Evolutionary conservation across 2,797 vertebrate species (phyloP).

Genomic region (Hippocampus kuda): DNA sequence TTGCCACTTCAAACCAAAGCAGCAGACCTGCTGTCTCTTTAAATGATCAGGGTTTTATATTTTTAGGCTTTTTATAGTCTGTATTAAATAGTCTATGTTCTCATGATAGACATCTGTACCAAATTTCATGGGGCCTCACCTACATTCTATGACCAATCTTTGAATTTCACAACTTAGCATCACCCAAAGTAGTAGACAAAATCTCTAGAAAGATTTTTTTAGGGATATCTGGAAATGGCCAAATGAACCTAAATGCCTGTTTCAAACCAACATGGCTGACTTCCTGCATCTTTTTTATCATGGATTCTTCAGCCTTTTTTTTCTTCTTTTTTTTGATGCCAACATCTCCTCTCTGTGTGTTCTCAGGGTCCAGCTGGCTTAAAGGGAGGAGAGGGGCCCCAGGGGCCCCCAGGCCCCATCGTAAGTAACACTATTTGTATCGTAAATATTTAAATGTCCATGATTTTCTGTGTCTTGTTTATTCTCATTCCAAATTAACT

Average conservation of each 20-base stretch:
- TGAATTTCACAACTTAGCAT: background rate
- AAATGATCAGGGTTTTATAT: background rate
- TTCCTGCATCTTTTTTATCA: conserved; percentile 11
- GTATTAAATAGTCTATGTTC: no score
- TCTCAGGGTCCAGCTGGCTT: conserved; percentile 85
- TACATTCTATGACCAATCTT: no score
- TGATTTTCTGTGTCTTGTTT: background rate
- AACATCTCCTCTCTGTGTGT: conserved; percentile 38
- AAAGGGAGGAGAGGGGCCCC: conserved; percentile 97
- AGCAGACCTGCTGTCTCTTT: background rate
- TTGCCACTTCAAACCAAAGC: background rate
- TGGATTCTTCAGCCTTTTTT: background rate
- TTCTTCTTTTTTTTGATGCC: conserved; percentile 29
- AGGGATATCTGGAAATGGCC: background rate
- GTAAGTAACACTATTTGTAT: conserved; percentile 71
- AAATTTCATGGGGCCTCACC: no score
- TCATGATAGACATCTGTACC: no score
- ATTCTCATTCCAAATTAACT: background rate
- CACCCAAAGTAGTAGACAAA: background rate
- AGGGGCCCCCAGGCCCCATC: conserved; percentile 80
- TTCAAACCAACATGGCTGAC: no score
- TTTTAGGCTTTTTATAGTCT: no score
- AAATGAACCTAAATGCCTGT: no score
- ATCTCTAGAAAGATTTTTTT: background rate
- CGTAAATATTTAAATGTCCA: background rate